A percentile compares a stretch with the other conserved stretches of the same genome.
phyloP scores from a whole-genome alignment of 1,140 invertebrate species.

The Bilobella aurantiaca region DNA sequence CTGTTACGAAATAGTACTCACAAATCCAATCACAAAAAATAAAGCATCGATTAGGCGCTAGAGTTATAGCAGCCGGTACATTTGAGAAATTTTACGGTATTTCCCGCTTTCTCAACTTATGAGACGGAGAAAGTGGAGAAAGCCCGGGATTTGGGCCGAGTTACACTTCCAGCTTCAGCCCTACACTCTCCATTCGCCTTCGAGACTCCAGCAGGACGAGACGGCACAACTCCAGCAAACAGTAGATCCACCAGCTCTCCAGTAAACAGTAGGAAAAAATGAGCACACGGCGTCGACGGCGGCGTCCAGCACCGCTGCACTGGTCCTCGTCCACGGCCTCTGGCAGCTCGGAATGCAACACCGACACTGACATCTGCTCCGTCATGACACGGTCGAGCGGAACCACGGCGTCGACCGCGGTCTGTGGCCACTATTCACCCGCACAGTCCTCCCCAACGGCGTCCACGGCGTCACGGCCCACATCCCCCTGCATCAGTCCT shows the following conservation, averaged over 20 bases:
- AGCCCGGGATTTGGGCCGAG: background rate
- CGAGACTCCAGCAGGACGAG: background rate
- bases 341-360: constrained; percentile 22
- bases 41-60: too few species aligned
- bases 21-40: background rate
- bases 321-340: constrained; percentile 15
- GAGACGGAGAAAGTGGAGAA: constrained; percentile 1
- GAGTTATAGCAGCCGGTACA: background rate
- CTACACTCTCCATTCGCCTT: background rate
- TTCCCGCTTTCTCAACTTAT: background rate
- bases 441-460: constrained; percentile 22
- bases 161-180: background rate
- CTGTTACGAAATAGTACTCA: background rate
- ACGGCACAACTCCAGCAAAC: background rate
- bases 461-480: constrained; percentile 27
- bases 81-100: background rate
- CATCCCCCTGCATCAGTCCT: constrained; percentile 33
- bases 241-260: background rate
- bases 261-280: constrained; percentile 7
- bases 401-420: background rate
- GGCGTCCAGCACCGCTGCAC: constrained; percentile 12
- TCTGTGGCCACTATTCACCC: background rate
- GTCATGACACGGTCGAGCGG: background rate
- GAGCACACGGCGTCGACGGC: constrained; percentile 15
- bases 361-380: background rate